phyloP scores from a whole-genome alignment of 53 echinoderm and acorn worm species.

The Paracentrotus lividus region DNA sequence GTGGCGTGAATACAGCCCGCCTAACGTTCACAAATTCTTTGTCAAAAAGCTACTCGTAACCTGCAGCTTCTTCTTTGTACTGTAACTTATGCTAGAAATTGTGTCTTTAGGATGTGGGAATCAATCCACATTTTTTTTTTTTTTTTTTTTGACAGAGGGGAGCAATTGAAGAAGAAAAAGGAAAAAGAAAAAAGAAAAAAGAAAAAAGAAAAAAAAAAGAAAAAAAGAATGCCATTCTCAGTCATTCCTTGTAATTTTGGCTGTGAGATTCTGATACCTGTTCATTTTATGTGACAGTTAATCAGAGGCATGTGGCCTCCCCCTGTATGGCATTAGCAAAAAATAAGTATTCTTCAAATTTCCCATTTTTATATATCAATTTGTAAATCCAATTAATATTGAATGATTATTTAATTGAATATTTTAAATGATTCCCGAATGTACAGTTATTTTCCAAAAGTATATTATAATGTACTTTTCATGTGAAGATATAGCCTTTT shows the following conservation, averaged over 20 bases:
- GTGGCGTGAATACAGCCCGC: slow-evolving; percentile 58
- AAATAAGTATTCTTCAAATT: slow-evolving; percentile 46
- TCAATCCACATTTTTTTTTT: neutral
- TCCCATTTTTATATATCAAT: slow-evolving; percentile 53
- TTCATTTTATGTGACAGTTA: neutral
- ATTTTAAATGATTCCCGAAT: slow-evolving; percentile 48
- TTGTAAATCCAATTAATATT: slow-evolving; percentile 50
- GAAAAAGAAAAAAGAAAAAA: neutral
- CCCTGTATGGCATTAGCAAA: neutral
- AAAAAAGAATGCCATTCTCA: neutral
- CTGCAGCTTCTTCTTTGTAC: neutral
- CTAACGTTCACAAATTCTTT: neutral
- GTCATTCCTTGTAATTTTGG: slow-evolving; percentile 49
- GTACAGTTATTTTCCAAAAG: slow-evolving; percentile 32
- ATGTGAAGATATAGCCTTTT: neutral
- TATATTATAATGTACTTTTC: neutral
- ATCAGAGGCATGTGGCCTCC: neutral
- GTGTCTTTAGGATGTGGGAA: neutral
- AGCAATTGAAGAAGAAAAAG: neutral
- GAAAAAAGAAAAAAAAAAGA: neutral
- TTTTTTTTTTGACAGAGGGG: neutral
- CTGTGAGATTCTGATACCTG: neutral
- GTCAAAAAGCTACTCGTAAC: neutral
- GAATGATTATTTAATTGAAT: slow-evolving; percentile 23
- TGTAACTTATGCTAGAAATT: slow-evolving; percentile 34